These are phyloP conservation scores for Australoheros scitulus DNA, from an alignment of 2,113 vertebrate species.

Conservation along the genomic window DNA sequence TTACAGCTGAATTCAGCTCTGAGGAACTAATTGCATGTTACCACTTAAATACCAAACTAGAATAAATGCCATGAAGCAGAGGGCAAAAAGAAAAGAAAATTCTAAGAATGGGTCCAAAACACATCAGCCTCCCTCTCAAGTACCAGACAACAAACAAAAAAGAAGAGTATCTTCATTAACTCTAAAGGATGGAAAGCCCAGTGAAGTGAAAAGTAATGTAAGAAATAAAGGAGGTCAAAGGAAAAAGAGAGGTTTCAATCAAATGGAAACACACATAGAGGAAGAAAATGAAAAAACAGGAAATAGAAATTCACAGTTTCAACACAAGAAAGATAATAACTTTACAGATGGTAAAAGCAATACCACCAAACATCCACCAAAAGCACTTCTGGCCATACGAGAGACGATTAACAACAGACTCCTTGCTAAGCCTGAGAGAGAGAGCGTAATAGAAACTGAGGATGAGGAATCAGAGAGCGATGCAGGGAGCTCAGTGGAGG, in stretches of 20 bases:
- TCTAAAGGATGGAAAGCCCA: constrained; percentile 17
- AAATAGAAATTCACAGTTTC: background rate
- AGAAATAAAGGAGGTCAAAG: constrained; percentile 24
- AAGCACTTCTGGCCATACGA: background rate
- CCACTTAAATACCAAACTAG: constrained; percentile 57
- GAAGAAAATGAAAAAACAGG: background rate
- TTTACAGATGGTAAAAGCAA: constrained; percentile 24
- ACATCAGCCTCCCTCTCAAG: constrained; percentile 17
- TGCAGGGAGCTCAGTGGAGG: constrained; percentile 45
- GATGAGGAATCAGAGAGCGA: constrained; percentile 48
- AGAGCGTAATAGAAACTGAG: constrained; percentile 39
- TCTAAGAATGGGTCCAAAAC: constrained; percentile 14
- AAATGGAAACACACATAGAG: constrained; percentile 23
- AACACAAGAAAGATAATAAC: constrained; percentile 17
- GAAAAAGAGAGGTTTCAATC: background rate
- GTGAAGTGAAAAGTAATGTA: constrained; percentile 15
- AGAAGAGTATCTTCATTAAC: background rate
- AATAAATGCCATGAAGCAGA: constrained; percentile 46
- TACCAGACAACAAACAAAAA: constrained; percentile 26
- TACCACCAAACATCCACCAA: constrained; percentile 27
- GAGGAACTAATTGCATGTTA: constrained; percentile 54
- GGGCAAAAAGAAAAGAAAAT: constrained; percentile 41
- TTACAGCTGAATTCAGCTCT: constrained; percentile 12
- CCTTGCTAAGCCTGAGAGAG: constrained; percentile 13
- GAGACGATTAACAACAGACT: constrained; percentile 30